Evolutionary conservation across 2,797 vertebrate genomes (phyloP).

Genomic region (Darevskia mixta): DNA sequence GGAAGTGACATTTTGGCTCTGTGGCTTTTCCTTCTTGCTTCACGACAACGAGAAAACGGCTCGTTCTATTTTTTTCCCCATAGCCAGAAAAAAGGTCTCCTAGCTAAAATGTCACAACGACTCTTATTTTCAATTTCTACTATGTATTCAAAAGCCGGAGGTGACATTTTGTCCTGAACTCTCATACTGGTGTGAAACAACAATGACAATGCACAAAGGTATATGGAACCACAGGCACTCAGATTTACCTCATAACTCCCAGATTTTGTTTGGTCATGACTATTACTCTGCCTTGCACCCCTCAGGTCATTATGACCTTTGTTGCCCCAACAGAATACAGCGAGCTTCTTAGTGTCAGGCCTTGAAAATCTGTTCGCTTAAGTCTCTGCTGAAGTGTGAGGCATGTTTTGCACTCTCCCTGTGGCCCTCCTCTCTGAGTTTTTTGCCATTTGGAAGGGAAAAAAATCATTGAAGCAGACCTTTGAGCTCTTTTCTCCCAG

Average conservation of each 20-base stretch:
- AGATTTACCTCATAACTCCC: constrained; percentile 40
- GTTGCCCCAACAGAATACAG: background rate
- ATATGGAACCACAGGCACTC: constrained; percentile 36
- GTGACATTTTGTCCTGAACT: constrained; percentile 76
- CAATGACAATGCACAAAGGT: constrained; percentile 62
- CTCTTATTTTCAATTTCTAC: constrained; percentile 79
- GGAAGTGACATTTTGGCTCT: constrained; percentile 74
- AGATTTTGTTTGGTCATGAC: constrained; percentile 2
- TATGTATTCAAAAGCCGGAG: constrained; percentile 68
- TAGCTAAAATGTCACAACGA: constrained; percentile 80
- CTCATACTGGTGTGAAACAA: constrained; percentile 68
- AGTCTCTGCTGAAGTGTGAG: constrained; percentile 33
- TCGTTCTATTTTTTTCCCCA: constrained; percentile 68
- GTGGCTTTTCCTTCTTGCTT: constrained; percentile 62
- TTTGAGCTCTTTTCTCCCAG: background rate
- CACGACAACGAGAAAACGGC: constrained; percentile 70
- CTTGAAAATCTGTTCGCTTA: constrained; percentile 35
- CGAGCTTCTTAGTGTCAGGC: background rate
- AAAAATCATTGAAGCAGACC: background rate
- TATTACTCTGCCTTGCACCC: constrained; percentile 46
- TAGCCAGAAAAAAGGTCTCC: constrained; percentile 76
- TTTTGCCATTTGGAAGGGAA: background rate
- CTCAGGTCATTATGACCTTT: background rate
- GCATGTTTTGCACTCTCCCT: constrained; percentile 10
- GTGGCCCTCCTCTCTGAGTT: background rate